phyloP scores from a whole-genome alignment of 1,140 invertebrate species.

The Papilio machaon region DNA sequence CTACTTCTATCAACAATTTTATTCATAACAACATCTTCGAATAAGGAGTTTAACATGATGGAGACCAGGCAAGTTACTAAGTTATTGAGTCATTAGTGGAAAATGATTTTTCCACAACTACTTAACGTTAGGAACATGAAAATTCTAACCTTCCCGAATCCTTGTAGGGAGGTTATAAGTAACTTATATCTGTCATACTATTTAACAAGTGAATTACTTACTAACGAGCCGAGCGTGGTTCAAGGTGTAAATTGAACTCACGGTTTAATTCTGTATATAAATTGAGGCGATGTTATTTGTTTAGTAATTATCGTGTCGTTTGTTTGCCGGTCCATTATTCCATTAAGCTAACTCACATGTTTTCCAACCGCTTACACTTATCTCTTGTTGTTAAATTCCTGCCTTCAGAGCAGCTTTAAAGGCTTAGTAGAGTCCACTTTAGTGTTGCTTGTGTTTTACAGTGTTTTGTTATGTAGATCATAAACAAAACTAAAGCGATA shows the following conservation, averaged over 20 bases:
- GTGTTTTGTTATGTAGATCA: not conserved
- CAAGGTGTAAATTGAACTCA: conserved; percentile 19
- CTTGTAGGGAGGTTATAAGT: conserved; percentile 43
- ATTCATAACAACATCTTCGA: conserved; percentile 35
- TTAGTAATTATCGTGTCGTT: conserved; percentile 11
- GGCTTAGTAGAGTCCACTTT: conserved; percentile 11
- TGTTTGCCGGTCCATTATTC: conserved; percentile 15
- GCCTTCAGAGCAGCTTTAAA: conserved; percentile 6
- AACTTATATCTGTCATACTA: not conserved
- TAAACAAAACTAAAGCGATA: too few species aligned
- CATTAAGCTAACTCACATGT: conserved; percentile 22
- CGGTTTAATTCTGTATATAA: conserved; percentile 14
- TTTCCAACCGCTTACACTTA: conserved; percentile 2
- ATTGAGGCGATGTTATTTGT: conserved; percentile 4
- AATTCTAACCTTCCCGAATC: conserved; percentile 7
- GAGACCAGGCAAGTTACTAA: conserved; percentile 64
- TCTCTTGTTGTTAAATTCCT: conserved; percentile 16
- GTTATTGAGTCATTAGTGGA: not conserved
- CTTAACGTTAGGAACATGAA: not conserved
- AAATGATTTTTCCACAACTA: not conserved
- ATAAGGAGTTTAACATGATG: conserved; percentile 55
- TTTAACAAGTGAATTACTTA: conserved; percentile 16
- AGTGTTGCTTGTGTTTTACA: conserved; percentile 8
- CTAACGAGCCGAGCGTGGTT: not conserved
- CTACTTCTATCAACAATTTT: conserved; percentile 48